Conservation (phyloP, 2,113 vertebrate species). For the Cairina moschata region DNA sequence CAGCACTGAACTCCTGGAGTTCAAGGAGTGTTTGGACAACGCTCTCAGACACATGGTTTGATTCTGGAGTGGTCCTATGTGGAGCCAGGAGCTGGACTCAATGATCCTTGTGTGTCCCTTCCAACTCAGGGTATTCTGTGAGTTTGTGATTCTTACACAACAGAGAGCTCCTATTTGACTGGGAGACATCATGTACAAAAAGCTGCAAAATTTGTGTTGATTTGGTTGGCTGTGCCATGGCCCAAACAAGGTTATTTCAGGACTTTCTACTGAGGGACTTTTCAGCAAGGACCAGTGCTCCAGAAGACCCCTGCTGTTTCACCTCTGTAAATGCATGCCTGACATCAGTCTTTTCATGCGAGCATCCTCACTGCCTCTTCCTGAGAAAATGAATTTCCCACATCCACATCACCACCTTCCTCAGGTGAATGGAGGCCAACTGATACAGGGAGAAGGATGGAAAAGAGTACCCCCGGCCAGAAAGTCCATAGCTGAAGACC, state of each 20-base stretch:
- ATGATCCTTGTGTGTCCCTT: not conserved
- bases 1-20: not conserved
- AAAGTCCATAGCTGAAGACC: not conserved
- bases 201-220: not conserved
- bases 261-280: not conserved
- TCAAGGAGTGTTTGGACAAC: not conserved
- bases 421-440: not conserved
- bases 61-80: not conserved
- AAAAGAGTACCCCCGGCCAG: not conserved
- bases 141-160: rapidly evolving
- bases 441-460: not conserved
- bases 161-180: not conserved
- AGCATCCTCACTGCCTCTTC: not conserved
- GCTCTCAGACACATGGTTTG: not conserved
- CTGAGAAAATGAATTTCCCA: not conserved
- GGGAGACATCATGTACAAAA: not conserved
- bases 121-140: not conserved
- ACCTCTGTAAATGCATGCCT: rapidly evolving
- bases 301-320: not conserved
- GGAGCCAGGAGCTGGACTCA: not conserved
- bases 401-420: not conserved
- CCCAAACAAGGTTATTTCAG: no score
- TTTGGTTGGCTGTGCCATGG: not conserved
- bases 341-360: rapidly evolving
- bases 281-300: not conserved